phyloP scores from a whole-genome alignment of 2,113 vertebrate genomes.

The Scartelaos histophorus region DNA sequence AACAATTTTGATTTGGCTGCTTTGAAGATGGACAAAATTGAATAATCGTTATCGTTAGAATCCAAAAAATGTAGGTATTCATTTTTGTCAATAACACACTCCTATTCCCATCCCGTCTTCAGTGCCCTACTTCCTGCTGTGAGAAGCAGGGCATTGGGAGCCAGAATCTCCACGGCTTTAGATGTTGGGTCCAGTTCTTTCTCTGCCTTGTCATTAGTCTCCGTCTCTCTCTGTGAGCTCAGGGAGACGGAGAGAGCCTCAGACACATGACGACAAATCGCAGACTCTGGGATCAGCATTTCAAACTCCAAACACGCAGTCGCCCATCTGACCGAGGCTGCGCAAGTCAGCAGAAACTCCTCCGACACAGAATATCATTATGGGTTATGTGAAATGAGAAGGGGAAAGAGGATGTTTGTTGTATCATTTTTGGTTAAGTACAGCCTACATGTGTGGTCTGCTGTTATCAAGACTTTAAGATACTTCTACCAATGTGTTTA shows the following conservation, averaged over 20 bases:
- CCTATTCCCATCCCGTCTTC: constrained; percentile 9
- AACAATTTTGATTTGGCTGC: too few species aligned
- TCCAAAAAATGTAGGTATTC: too few species aligned
- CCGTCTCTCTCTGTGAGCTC: constrained; percentile 56
- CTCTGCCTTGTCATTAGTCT: constrained; percentile 71
- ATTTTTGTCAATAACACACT: not conserved
- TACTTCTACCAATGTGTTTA: constrained; percentile 47
- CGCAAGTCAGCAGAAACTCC: constrained; percentile 64
- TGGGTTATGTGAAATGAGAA: constrained; percentile 69
- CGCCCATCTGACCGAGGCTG: constrained; percentile 55
- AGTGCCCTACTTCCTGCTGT: constrained; percentile 41
- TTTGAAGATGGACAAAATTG: too few species aligned
- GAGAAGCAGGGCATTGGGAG: constrained; percentile 36
- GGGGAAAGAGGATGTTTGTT: constrained; percentile 68
- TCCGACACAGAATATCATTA: constrained; percentile 73
- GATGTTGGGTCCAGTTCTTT: constrained; percentile 40
- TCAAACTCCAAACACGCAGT: constrained; percentile 57
- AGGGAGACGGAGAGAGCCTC: constrained; percentile 33
- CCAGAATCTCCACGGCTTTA: constrained; percentile 48
- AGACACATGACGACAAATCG: constrained; percentile 67
- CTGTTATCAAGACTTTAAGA: constrained; percentile 52
- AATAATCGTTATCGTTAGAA: too few species aligned
- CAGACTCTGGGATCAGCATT: constrained; percentile 69
- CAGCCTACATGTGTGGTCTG: constrained; percentile 73
- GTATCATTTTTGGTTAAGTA: constrained; percentile 67